Evolutionary conservation across 2,113 vertebrate species (phyloP).

Genomic region (Anser brachyrhynchus): DNA sequence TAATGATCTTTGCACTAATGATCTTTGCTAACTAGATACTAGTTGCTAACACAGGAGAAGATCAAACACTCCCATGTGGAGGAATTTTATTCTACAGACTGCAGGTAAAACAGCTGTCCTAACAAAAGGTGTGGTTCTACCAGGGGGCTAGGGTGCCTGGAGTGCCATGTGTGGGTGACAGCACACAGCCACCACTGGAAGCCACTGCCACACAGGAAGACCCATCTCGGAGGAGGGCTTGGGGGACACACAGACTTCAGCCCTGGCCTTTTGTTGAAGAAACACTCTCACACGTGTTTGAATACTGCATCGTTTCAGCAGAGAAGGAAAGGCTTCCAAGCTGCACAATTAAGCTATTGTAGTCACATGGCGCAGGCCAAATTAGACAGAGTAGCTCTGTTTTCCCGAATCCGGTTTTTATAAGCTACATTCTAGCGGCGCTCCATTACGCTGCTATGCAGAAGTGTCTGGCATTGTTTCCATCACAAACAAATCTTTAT

Average conservation of each 20-base stretch:
- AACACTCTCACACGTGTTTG: slow-evolving; percentile 42
- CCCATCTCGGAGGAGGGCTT: not conserved
- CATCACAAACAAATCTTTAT: slow-evolving; percentile 72
- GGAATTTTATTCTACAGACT: not conserved
- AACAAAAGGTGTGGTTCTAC: not conserved
- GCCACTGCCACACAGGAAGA: rapidly evolving
- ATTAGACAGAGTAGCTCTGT: slow-evolving; percentile 65
- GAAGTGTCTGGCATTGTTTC: slow-evolving; percentile 72
- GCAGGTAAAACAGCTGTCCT: not conserved
- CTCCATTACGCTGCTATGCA: slow-evolving; percentile 52
- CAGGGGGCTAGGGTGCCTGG: rapidly evolving
- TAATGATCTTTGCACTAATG: not conserved
- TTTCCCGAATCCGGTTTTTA: slow-evolving; percentile 63
- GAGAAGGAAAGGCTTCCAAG: slow-evolving; percentile 42
- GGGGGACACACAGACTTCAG: not conserved
- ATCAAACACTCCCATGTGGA: not conserved
- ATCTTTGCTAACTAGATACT: not conserved
- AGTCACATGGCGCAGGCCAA: slow-evolving; percentile 1
- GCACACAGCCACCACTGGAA: rapidly evolving
- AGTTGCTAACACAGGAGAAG: not conserved
- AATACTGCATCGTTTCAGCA: slow-evolving; percentile 52
- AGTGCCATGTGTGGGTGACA: not conserved
- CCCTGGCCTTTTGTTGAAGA: not conserved
- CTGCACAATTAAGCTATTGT: slow-evolving; percentile 66
- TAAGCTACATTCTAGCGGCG: slow-evolving; percentile 31